Conservation (phyloP, 2,888 invertebrate genomes). For the Heliconius sara region DNA sequence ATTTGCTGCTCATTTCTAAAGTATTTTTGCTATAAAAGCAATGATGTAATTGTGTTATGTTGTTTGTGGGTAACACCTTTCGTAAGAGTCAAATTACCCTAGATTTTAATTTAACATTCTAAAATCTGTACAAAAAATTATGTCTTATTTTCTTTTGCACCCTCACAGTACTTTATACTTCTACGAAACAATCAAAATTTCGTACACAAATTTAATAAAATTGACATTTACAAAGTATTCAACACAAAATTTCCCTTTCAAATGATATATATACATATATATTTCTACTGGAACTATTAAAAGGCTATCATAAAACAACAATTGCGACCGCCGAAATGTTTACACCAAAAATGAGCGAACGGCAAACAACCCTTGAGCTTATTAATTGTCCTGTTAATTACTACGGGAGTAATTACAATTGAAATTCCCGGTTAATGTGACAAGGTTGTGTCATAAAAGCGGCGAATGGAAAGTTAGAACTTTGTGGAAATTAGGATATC, state of each 20-base stretch:
- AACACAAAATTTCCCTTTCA: conserved; percentile 14
- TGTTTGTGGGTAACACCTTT: too few relatives aligned
- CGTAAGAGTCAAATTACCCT: too few relatives aligned
- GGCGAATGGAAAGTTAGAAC: conserved; percentile 47
- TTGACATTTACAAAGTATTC: conserved; percentile 10
- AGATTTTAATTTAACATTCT: too few relatives aligned
- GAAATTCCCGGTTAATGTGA: conserved; percentile 51
- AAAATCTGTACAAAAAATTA: too few relatives aligned
- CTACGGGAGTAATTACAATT: conserved; percentile 48
- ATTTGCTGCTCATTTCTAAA: too few relatives aligned
- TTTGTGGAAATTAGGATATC: conserved; percentile 55
- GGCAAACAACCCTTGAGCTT: conserved; percentile 35
- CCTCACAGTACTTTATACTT: neutral
- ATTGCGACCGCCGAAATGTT: conserved; percentile 38
- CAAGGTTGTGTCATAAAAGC: conserved; percentile 53
- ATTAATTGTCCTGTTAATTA: conserved; percentile 51
- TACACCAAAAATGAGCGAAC: conserved; percentile 32
- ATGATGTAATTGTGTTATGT: too few relatives aligned
- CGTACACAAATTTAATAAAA: neutral
- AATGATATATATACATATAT: neutral
- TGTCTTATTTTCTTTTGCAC: neutral
- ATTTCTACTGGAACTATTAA: conserved; percentile 30
- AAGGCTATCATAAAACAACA: conserved; percentile 40
- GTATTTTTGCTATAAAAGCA: too few relatives aligned
- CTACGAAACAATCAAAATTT: too few relatives aligned